These are phyloP conservation scores for Potorous gilbertii DNA, from an alignment of 2,797 vertebrate species.

Conservation along the genomic window DNA sequence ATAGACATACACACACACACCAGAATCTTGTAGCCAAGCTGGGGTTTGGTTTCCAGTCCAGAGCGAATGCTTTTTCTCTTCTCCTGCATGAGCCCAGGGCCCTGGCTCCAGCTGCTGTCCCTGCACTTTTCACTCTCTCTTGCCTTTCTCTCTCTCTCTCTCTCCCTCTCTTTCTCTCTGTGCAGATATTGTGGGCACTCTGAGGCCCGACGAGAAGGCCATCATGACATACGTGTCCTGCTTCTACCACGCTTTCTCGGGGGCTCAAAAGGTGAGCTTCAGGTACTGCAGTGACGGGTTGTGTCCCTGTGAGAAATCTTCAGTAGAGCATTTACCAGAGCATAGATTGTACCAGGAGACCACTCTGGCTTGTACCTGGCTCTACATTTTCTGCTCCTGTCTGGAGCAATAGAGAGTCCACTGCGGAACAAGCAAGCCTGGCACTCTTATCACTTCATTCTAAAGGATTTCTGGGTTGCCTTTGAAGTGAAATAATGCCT, in stretches of 20 bases:
- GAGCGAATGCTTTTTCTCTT: slow-evolving; percentile 60
- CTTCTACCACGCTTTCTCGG: slow-evolving; percentile 99
- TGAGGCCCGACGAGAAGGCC: slow-evolving; percentile 97
- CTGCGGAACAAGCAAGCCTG: not conserved
- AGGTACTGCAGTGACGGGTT: slow-evolving; percentile 9
- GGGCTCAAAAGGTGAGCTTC: slow-evolving; percentile 97
- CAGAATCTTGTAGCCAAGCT: slow-evolving; percentile 12
- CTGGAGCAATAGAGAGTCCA: not conserved
- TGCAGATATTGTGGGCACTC: slow-evolving; percentile 97
- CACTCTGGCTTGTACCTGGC: not conserved
- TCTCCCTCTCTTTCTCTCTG: slow-evolving; percentile 76
- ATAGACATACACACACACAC: rapidly evolving
- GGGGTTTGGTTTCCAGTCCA: slow-evolving; percentile 74
- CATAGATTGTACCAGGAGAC: not conserved
- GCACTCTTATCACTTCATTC: not conserved
- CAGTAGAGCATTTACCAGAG: not conserved
- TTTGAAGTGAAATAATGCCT: not conserved
- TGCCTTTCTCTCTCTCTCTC: slow-evolving; percentile 72
- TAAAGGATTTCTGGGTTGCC: not conserved
- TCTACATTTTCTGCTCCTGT: not conserved
- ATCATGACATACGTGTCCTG: slow-evolving; percentile 99
- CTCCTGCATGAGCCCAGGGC: slow-evolving; percentile 78
- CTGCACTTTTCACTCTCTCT: slow-evolving; percentile 76
- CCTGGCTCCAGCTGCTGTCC: not conserved
- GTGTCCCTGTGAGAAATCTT: not conserved